These are phyloP conservation scores for Eulemur coronatus DNA, from an alignment of 2,797 vertebrate genomes.

Conservation along the genomic window DNA sequence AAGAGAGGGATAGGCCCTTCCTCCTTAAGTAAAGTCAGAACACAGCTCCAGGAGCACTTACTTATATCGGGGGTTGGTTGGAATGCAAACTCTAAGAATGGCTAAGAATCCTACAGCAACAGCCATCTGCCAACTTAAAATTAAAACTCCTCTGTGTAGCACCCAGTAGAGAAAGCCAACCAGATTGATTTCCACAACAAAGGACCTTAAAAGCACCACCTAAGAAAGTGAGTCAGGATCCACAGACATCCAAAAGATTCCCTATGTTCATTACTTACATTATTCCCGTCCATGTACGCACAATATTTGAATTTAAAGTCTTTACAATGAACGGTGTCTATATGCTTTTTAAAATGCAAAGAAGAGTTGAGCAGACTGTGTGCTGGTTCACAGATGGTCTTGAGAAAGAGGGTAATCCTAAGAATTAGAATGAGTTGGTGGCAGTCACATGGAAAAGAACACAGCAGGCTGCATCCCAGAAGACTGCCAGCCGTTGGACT, in stretches of 20 bases:
- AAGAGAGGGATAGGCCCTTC: background rate
- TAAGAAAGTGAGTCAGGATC: background rate
- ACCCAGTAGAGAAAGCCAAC: background rate
- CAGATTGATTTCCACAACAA: background rate
- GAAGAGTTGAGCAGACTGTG: background rate
- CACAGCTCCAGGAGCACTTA: background rate
- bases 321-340: background rate
- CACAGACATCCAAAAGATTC: background rate
- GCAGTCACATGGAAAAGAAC: background rate
- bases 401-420: background rate
- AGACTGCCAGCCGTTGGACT: background rate
- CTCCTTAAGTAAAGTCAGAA: background rate
- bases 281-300: background rate
- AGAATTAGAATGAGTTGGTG: background rate
- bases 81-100: background rate
- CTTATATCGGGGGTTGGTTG: background rate
- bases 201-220: background rate
- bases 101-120: background rate
- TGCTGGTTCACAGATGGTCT: slow-evolving; percentile 30
- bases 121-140: background rate
- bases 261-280: background rate
- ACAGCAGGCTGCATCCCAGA: background rate
- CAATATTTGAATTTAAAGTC: background rate
- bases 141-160: slow-evolving; percentile 1
- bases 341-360: background rate